Conservation (phyloP, 1,140 invertebrate species). For the Trichonephila clavata region DNA sequence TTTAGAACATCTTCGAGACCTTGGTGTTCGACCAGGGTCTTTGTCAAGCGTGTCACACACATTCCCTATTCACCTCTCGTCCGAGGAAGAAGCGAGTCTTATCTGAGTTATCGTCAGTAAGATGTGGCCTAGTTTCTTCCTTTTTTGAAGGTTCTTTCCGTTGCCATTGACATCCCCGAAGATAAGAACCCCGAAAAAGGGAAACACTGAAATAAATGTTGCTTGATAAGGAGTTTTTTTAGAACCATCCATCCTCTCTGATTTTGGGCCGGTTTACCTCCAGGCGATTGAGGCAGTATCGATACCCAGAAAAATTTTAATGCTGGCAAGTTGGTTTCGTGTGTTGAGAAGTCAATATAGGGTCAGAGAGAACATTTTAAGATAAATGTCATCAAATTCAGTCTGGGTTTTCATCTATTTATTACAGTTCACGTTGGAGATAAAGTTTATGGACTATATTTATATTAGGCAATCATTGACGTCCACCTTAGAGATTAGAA, state of each 20-base stretch:
- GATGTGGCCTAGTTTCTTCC: constrained; percentile 22
- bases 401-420: background rate
- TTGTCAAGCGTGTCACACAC: constrained; percentile 21
- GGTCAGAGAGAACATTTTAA: background rate
- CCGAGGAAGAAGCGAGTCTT: constrained; percentile 14
- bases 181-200: background rate
- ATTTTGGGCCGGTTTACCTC: background rate
- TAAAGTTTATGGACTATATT: no score
- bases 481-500: no score
- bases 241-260: background rate
- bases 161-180: constrained; percentile 5
- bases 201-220: constrained; percentile 18
- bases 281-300: background rate
- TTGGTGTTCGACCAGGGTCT: constrained; percentile 16
- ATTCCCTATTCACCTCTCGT: background rate
- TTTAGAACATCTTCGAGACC: background rate
- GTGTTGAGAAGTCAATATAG: background rate
- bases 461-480: no score
- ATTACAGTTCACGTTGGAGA: no score
- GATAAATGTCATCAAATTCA: background rate
- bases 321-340: background rate
- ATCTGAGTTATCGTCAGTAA: background rate
- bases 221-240: background rate
- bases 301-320: background rate
- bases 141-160: constrained; percentile 9